phyloP scores from a whole-genome alignment of 2,888 invertebrate genomes.

The Halictus ligatus region DNA sequence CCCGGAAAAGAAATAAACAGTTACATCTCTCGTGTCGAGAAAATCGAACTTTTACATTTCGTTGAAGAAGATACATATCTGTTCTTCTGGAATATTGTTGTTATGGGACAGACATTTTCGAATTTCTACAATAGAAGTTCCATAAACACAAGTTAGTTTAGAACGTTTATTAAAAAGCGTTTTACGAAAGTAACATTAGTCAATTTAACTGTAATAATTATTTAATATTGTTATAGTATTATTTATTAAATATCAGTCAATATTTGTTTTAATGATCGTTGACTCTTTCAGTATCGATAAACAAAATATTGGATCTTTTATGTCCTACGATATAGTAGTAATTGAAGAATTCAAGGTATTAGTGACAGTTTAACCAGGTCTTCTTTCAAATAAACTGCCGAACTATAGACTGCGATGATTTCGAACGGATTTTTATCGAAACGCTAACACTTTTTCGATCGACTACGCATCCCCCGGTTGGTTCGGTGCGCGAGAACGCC shows the following conservation, averaged over 20 bases:
- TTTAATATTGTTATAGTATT: no score
- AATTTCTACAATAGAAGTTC: background rate
- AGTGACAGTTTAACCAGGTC: conserved; percentile 36
- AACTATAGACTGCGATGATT: conserved; percentile 13
- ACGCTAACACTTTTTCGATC: conserved; percentile 46
- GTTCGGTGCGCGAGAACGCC: background rate
- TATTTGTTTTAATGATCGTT: no score
- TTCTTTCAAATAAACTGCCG: conserved; percentile 36
- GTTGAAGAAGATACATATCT: background rate
- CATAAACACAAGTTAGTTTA: background rate
- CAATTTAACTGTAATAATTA: no score
- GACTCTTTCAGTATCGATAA: no score
- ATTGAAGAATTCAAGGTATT: conserved; percentile 7
- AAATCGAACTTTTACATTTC: background rate
- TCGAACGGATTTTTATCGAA: conserved; percentile 10
- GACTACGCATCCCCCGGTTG: background rate
- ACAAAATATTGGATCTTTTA: no score
- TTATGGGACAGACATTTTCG: background rate
- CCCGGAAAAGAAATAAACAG: background rate
- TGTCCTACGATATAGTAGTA: background rate
- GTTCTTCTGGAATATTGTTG: background rate
- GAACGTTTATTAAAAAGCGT: no score
- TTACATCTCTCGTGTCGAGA: background rate
- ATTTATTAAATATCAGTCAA: no score
- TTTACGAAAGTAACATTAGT: no score